Evolutionary conservation across 2,797 vertebrate species (phyloP), one percentile per base, ranked within the genome.

Genomic region (Pangasius djambal): DNA sequence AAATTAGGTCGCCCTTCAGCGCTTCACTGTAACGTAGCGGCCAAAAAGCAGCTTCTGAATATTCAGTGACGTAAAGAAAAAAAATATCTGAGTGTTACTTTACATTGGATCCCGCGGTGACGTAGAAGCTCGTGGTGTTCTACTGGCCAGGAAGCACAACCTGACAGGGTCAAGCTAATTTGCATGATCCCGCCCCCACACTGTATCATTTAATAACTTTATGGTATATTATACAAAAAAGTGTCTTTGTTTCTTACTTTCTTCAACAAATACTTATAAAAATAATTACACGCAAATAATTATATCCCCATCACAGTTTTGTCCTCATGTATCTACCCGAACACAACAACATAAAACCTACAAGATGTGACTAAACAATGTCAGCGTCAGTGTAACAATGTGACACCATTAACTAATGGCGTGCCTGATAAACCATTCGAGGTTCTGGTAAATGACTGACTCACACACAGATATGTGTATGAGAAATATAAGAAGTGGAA

Each of bases 1-100:
- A 96, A 96, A 97, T 95, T 67, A 57, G 69, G 87, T 92, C 75
- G 15, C 59, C 48, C 86, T 87, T 48, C 9, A 77, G 52, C 70
- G 22, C 86, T 87, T 88, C 74, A 61, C 50, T 88, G 88, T 88
- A 31, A 67, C 18, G 81, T 34, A 37, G 37, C 72, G 13, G 63
- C 55, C 25, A 25, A 57, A 89, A 87, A 83, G 18, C 4, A 57
- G 34, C 59, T 90, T 86, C 28, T 89, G 31, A 88, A 87, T 89
- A 52, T 89, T 83, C 78, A 57, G 78, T 83, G 5, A 22, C 18
- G 1, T 61, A 57, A 13, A 57, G 12, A 37, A 55, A 59, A 40
- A 74, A 48, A 20, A 59, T 1, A 2, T 7, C 34, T 37, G 37
- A 28, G 22, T 44, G 74, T 48, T 50, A 82, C 22, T 82, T 88